Conservation (phyloP, 2,797 vertebrate genomes). For the Chromis chromis region DNA sequence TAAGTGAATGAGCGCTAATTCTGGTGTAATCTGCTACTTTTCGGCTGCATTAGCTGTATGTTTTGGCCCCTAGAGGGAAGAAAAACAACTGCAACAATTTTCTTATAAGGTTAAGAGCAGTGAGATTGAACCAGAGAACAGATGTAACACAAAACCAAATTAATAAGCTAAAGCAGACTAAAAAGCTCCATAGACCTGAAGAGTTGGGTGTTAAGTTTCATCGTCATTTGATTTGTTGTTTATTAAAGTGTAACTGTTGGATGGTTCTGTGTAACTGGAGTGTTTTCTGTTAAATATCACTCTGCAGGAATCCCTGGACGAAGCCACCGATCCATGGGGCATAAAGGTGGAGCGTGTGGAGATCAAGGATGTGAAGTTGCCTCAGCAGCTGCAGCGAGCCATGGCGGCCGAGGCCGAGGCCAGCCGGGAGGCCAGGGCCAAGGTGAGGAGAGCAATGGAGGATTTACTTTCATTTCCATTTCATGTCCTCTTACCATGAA, state of each 20-base stretch:
- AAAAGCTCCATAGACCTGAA: background rate
- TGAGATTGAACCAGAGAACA: too few relatives aligned
- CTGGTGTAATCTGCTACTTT: too few relatives aligned
- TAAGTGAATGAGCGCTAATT: too few relatives aligned
- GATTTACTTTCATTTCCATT: background rate
- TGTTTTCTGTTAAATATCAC: background rate
- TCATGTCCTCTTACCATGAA: background rate
- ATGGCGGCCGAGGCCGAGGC: constrained; percentile 88
- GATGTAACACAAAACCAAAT: background rate
- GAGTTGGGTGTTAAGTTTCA: background rate
- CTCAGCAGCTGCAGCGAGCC: constrained; percentile 84
- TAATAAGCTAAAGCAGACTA: background rate
- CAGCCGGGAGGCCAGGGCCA: constrained; percentile 83
- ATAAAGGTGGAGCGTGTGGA: constrained; percentile 87
- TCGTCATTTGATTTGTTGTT: background rate
- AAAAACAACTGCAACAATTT: background rate
- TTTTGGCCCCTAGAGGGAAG: background rate
- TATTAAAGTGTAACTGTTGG: background rate
- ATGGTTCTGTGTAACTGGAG: background rate
- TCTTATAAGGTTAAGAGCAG: background rate
- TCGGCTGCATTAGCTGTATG: too few relatives aligned
- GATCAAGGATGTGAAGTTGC: constrained; percentile 86
- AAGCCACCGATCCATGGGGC: constrained; percentile 83
- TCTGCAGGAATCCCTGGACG: constrained; percentile 79
- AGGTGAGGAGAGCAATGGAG: constrained; percentile 66